A percentile compares a stretch with the other conserved stretches of the same genome.
Evolutionary conservation across 2,113 vertebrate species (phyloP).

Genomic region (Saccopteryx bilineata): DNA sequence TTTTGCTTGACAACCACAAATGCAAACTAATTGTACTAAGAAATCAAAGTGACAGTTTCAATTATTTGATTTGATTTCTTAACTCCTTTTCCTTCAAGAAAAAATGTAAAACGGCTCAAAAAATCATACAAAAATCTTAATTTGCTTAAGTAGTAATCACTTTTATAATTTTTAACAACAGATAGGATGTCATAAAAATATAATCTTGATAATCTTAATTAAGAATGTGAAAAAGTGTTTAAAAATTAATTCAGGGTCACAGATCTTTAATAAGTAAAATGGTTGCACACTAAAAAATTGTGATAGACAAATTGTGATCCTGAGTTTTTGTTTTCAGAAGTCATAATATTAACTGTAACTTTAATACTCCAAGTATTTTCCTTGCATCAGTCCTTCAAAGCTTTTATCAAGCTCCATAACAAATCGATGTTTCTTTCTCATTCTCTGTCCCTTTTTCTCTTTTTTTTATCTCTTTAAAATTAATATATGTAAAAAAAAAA

Average conservation of each 20-base stretch:
- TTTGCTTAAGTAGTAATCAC: not conserved
- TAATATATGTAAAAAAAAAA: no score
- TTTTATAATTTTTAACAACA: not conserved
- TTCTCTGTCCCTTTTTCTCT: not conserved
- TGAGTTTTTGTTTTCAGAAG: not conserved
- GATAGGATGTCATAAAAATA: not conserved
- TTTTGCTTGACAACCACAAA: not conserved
- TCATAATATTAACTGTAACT: not conserved
- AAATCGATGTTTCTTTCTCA: not conserved
- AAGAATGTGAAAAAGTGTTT: not conserved
- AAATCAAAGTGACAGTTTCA: not conserved
- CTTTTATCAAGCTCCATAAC: not conserved
- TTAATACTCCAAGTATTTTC: not conserved
- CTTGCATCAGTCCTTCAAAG: not conserved
- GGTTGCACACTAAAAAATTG: not conserved
- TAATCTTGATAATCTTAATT: not conserved
- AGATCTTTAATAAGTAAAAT: not conserved
- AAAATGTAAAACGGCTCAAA: not conserved
- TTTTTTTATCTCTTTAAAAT: not conserved
- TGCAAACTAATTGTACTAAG: not conserved
- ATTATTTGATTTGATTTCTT: not conserved
- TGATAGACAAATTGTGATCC: not conserved
- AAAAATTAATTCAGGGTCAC: not conserved
- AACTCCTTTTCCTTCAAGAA: not conserved
- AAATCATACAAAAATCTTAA: conserved; percentile 8